Conservation (phyloP, 2,113 vertebrate genomes). For the Tauraco erythrolophus region DNA sequence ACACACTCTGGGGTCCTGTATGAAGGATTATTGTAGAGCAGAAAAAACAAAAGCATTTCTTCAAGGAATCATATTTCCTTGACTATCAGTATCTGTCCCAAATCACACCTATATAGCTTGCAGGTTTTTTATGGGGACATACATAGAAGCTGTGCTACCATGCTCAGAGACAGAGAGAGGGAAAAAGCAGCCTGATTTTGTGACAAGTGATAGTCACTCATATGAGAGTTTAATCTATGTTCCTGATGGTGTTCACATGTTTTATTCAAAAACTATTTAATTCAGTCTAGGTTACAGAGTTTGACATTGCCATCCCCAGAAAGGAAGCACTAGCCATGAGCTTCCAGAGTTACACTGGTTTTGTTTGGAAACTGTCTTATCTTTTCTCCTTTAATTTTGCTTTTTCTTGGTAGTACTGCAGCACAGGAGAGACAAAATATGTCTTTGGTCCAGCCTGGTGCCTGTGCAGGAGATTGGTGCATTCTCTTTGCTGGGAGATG, state of each 20-base stretch:
- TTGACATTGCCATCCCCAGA: neutral
- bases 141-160: neutral
- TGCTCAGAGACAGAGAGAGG: neutral
- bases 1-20: neutral
- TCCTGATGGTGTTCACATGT: neutral
- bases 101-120: neutral
- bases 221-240: neutral
- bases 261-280: slow-evolving; percentile 28
- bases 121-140: neutral
- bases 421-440: neutral
- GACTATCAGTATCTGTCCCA: neutral
- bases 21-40: neutral
- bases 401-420: neutral
- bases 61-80: neutral
- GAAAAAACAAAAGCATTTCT: neutral
- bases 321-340: neutral
- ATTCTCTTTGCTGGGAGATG: neutral
- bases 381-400: neutral
- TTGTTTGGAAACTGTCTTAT: neutral
- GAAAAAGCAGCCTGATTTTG: neutral
- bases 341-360: neutral
- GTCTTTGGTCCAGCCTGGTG: neutral
- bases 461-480: neutral
- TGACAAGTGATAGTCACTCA: neutral
- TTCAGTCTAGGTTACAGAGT: neutral